Percentiles rank a stretch among this genome's conserved stretches.
phyloP scores from a whole-genome alignment of 53 echinoderm and acorn worm species.

The Stichopus horrens region DNA sequence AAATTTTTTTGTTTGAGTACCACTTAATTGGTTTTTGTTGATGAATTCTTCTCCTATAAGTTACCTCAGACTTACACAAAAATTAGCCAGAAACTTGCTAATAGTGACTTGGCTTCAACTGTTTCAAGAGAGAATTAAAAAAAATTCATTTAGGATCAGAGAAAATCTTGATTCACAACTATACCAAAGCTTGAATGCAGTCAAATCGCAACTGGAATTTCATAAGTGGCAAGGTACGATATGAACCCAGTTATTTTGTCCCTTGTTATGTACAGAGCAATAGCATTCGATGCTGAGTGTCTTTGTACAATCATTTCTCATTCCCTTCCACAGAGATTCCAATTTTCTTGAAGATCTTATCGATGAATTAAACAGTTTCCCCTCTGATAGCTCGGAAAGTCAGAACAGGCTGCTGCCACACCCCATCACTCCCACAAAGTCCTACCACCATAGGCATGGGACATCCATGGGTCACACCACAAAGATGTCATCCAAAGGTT shows the following conservation, averaged over 20 bases:
- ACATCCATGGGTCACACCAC: not conserved
- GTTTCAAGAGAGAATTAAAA: too few species aligned
- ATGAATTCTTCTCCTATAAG: too few species aligned
- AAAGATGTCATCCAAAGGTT: not conserved
- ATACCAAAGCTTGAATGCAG: not conserved
- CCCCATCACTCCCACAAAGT: not conserved
- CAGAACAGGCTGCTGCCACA: not conserved
- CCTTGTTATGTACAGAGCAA: too few species aligned
- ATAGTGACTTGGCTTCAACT: too few species aligned
- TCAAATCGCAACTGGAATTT: too few species aligned
- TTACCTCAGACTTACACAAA: too few species aligned
- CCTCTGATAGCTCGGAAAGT: constrained; percentile 1
- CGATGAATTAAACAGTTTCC: constrained; percentile 16
- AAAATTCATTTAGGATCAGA: too few species aligned
- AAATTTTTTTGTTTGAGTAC: too few species aligned
- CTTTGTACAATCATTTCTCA: not conserved
- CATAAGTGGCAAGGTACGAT: too few species aligned
- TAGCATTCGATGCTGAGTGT: not conserved
- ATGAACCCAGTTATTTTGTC: too few species aligned
- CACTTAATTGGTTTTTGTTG: too few species aligned
- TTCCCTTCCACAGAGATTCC: constrained; percentile 10
- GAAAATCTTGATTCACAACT: not conserved
- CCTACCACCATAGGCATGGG: not conserved
- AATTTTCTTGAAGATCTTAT: constrained; percentile 28
- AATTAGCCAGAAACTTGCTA: too few species aligned